A percentile compares a stretch with the other conserved stretches of the same genome.
These are phyloP conservation scores for Microtus richardsoni DNA, from an alignment of 2,113 vertebrate species.

Conservation along the genomic window DNA sequence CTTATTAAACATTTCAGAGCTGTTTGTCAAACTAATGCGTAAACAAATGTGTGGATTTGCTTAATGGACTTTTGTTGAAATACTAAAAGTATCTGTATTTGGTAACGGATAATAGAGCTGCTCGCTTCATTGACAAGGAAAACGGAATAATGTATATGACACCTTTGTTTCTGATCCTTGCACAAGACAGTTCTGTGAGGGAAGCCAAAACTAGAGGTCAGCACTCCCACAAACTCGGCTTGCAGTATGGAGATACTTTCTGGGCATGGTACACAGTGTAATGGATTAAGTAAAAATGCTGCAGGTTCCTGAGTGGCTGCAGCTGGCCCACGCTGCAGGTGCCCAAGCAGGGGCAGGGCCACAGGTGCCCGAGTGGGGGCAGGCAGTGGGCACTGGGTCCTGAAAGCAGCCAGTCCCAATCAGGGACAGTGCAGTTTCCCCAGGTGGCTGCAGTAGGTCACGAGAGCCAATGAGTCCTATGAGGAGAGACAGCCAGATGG, in stretches of 20 bases:
- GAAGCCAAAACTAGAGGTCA: neutral
- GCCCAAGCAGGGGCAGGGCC: too few species aligned
- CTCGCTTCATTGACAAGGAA: slow-evolving; percentile 3
- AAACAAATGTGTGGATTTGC: neutral
- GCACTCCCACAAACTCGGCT: neutral
- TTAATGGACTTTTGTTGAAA: slow-evolving; percentile 14
- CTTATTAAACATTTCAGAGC: slow-evolving; percentile 13
- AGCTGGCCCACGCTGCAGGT: too few species aligned
- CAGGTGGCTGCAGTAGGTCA: too few species aligned
- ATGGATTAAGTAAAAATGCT: too few species aligned
- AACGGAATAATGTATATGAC: neutral
- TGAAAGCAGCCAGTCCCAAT: fast-evolving
- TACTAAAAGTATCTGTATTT: slow-evolving; percentile 2
- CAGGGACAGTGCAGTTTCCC: too few species aligned
- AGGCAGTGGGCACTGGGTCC: too few species aligned
- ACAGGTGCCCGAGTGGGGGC: too few species aligned
- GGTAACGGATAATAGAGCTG: neutral
- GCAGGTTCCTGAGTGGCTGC: too few species aligned
- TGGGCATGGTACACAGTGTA: neutral
- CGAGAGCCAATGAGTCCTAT: too few species aligned
- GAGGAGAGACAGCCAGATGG: too few species aligned
- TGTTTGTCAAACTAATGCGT: slow-evolving; percentile 25
- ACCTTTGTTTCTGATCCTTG: neutral
- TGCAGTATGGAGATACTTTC: neutral
- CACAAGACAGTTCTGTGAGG: neutral